Percentiles rank a stretch among this genome's conserved stretches.
These are phyloP conservation scores for Centroberyx gerrardi DNA, from an alignment of 2,797 vertebrate species.

Conservation along the genomic window DNA sequence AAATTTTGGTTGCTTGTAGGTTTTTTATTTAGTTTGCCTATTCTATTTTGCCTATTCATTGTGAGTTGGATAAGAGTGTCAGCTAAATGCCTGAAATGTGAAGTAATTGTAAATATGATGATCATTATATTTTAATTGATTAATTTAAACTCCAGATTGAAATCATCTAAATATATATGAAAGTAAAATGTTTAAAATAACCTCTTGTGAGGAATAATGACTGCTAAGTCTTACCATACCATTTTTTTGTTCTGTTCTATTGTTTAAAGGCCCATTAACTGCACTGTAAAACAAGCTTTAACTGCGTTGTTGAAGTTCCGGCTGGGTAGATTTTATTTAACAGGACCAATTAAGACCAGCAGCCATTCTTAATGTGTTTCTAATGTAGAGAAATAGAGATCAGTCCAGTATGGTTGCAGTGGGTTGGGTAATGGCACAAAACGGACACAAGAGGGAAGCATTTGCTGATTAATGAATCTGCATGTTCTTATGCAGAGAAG, in stretches of 20 bases:
- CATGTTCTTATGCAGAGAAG: background rate
- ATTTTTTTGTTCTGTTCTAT: background rate
- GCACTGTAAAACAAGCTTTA: slow-evolving; percentile 10
- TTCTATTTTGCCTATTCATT: no score
- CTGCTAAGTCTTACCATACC: background rate
- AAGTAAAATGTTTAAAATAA: background rate
- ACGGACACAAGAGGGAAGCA: slow-evolving; percentile 60
- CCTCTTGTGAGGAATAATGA: background rate
- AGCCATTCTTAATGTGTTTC: slow-evolving; percentile 22
- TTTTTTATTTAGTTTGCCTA: no score
- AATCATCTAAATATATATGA: no score
- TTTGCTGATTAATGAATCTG: slow-evolving; percentile 17
- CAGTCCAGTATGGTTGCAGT: background rate
- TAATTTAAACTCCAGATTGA: no score
- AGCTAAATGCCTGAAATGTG: no score
- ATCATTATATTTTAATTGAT: no score
- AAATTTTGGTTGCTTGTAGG: no score
- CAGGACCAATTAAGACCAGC: slow-evolving; percentile 21
- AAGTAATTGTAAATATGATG: no score
- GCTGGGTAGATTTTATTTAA: slow-evolving; percentile 41
- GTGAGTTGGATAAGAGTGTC: no score
- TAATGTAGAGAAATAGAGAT: no score
- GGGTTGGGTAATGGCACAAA: background rate
- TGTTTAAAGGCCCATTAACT: slow-evolving; percentile 15
- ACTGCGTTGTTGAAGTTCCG: slow-evolving; percentile 7